Conservation (phyloP, 1,140 invertebrate species). For the Bradysia coprophila region DNA sequence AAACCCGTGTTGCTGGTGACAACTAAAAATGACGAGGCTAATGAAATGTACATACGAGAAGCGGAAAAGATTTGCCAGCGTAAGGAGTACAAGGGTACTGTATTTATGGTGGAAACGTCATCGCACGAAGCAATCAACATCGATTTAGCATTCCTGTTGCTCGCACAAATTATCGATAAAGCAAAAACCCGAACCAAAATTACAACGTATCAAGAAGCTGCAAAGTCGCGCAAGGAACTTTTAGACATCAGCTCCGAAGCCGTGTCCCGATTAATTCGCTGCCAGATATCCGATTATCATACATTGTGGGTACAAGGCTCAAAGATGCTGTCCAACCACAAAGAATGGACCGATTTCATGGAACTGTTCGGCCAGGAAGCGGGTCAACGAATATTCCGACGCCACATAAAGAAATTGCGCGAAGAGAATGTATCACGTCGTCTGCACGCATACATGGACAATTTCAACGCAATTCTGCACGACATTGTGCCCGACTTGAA, state of each 20-base stretch:
- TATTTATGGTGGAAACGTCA: constrained; percentile 85
- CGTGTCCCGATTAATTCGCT: constrained; percentile 63
- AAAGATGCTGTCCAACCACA: constrained; percentile 70
- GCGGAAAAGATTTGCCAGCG: constrained; percentile 72
- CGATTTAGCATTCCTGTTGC: constrained; percentile 77
- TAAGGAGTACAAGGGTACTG: constrained; percentile 80
- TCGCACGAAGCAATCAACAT: constrained; percentile 95
- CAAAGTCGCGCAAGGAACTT: constrained; percentile 67
- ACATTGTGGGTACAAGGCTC: constrained; percentile 70
- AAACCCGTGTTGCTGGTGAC: constrained; percentile 90
- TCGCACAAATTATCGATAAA: constrained; percentile 82
- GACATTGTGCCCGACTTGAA: constrained; percentile 68
- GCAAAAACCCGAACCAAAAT: constrained; percentile 42
- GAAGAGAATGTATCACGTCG: constrained; percentile 68
- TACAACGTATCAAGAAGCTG: constrained; percentile 71
- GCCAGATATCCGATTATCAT: constrained; percentile 60
- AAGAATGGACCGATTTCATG: constrained; percentile 80
- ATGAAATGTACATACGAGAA: constrained; percentile 73
- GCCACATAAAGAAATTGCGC: constrained; percentile 68
- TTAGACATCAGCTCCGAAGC: constrained; percentile 77
- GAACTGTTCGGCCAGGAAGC: constrained; percentile 71
- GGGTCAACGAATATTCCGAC: constrained; percentile 59
- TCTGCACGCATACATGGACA: constrained; percentile 61
- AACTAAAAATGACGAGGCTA: constrained; percentile 91
- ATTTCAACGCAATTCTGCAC: constrained; percentile 60